Conservation (phyloP, 2,113 vertebrate species). For the Malaclemys terrapin region DNA sequence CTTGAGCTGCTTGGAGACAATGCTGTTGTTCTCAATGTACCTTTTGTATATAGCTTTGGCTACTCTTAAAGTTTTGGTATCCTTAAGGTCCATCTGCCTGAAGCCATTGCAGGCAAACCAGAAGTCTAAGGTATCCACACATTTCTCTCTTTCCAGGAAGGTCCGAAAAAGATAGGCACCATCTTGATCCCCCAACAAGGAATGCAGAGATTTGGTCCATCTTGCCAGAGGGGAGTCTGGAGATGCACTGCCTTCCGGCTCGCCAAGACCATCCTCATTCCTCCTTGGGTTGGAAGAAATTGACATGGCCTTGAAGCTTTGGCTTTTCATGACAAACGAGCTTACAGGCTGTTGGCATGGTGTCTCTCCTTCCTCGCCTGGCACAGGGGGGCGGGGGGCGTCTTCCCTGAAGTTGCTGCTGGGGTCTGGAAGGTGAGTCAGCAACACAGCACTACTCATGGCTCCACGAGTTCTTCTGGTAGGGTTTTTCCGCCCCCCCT, state of each 20-base stretch:
- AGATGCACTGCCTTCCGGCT: slow-evolving; percentile 96
- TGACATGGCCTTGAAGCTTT: slow-evolving; percentile 81
- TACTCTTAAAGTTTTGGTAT: slow-evolving; percentile 94
- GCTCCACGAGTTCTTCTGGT: slow-evolving; percentile 77
- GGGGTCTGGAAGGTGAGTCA: slow-evolving; percentile 88
- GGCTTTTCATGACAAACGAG: slow-evolving; percentile 82
- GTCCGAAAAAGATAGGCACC: slow-evolving; percentile 96
- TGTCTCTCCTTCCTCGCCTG: slow-evolving; percentile 95
- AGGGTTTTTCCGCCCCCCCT: slow-evolving; percentile 73
- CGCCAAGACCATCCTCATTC: slow-evolving; percentile 94
- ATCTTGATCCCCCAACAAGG: slow-evolving; percentile 95
- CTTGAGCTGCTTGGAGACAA: slow-evolving; percentile 95
- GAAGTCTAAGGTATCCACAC: slow-evolving; percentile 96
- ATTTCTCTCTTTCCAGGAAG: slow-evolving; percentile 95
- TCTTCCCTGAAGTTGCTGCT: slow-evolving; percentile 97
- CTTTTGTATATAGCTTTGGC: slow-evolving; percentile 99
- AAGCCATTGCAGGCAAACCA: slow-evolving; percentile 99
- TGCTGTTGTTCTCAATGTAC: slow-evolving; percentile 95
- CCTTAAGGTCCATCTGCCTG: slow-evolving; percentile 97
- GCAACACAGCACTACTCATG: slow-evolving; percentile 90
- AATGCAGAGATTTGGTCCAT: slow-evolving; percentile 97
- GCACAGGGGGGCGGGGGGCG: slow-evolving; percentile 96
- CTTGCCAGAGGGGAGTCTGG: slow-evolving; percentile 93
- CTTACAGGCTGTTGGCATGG: slow-evolving; percentile 81
- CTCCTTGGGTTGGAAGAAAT: slow-evolving; percentile 86